phyloP scores from a whole-genome alignment of 2,113 vertebrate genomes.

The Gadus chalcogrammus region DNA sequence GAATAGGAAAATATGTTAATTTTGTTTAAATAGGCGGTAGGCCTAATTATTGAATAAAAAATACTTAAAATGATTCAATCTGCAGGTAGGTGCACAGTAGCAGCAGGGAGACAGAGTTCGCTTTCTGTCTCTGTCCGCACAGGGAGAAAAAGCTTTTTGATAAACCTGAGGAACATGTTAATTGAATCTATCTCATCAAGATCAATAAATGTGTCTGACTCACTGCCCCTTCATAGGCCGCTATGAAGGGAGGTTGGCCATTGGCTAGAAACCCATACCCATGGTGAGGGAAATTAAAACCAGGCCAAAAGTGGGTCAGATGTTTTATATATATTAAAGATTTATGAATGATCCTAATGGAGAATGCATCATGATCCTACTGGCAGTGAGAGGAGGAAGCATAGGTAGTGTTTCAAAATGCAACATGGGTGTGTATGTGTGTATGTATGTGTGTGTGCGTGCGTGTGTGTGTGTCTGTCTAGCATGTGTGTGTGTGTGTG shows the following conservation, averaged over 20 bases:
- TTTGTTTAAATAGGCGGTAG: conserved; percentile 18
- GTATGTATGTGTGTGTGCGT: neutral
- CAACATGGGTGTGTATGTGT: no score
- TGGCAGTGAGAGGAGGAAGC: no score
- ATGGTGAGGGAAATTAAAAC: conserved; percentile 17
- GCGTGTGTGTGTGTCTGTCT: conserved; percentile 1
- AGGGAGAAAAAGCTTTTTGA: conserved; percentile 42
- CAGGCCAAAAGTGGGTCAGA: neutral
- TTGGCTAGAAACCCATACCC: conserved; percentile 29
- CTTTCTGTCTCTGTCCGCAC: conserved; percentile 43
- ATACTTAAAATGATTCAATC: conserved; percentile 47
- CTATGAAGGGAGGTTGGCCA: conserved; percentile 38
- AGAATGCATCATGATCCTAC: no score
- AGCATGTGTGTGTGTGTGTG: neutral
- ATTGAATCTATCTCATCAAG: conserved; percentile 60
- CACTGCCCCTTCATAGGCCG: conserved; percentile 40
- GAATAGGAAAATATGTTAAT: no score
- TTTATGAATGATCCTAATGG: no score
- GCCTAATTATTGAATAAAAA: neutral
- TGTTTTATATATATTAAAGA: no score
- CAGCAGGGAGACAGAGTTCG: conserved; percentile 39
- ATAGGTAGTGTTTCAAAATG: no score
- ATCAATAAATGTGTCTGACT: conserved; percentile 60
- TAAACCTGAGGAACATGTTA: conserved; percentile 60
- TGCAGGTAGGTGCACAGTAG: conserved; percentile 27